Evolutionary conservation across 53 echinoderm and acorn worm genomes (phyloP).

Genomic region (Hippasteria phrygiana): DNA sequence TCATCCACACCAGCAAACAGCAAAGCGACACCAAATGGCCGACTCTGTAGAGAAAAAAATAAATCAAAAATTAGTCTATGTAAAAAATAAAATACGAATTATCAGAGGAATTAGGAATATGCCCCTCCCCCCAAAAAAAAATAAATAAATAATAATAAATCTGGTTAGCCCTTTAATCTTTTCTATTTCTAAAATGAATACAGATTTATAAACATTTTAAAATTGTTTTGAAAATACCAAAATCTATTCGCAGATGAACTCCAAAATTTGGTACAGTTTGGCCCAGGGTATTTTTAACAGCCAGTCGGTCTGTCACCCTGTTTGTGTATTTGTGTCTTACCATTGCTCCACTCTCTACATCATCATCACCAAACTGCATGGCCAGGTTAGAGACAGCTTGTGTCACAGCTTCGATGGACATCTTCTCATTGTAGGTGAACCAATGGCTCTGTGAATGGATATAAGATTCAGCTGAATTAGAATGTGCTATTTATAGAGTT

Average conservation of each 20-base stretch:
- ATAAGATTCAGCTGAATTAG: not conserved
- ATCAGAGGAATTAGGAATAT: no score
- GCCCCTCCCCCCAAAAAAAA: no score
- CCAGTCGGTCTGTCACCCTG: no score
- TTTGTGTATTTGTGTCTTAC: conserved; percentile 69
- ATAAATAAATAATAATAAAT: no score
- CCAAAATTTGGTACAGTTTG: no score
- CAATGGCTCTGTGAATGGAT: conserved; percentile 81
- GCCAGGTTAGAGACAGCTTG: conserved; percentile 98
- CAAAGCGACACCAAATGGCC: conserved; percentile 99
- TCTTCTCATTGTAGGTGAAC: conserved; percentile 99
- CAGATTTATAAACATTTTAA: no score
- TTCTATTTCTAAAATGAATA: no score
- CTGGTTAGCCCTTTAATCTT: no score
- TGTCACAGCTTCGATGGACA: conserved; percentile 99
- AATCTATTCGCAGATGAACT: no score
- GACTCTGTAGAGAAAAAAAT: conserved; percentile 77
- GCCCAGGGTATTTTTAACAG: no score
- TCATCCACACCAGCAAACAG: conserved; percentile 95
- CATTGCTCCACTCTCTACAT: conserved; percentile 94
- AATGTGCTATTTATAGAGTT: no score
- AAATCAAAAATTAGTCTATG: not conserved
- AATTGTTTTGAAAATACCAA: no score
- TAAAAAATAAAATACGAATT: not conserved
- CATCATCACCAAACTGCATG: conserved; percentile 99